Base-by-base conservation (phyloP, 2,797 vertebrate species). In the Gobionotothen gibberifrons region DNA sequence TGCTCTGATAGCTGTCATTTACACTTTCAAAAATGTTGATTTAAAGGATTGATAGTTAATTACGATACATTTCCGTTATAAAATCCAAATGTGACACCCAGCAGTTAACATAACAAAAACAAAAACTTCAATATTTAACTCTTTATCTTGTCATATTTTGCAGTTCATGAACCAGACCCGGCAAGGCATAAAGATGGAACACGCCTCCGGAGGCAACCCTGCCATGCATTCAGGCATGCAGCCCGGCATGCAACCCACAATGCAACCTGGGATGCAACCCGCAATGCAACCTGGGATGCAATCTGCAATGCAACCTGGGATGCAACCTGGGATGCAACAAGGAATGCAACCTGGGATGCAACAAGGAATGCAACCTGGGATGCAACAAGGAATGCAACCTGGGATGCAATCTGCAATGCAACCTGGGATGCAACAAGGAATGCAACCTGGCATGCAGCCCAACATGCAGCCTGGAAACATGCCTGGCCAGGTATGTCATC, bases 91-190 rank as follows among this genome's bases (percentile, higher is more conserved):
- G 7, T 36, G 32, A 9, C 32, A 36, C 32, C 32, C 32, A 26
- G 43, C 15, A 9, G 11, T 32, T 5, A 29, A 46, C 9, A 16
- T 62, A 15, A 12, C 43, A 52, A 58, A 32, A 26, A 3, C 49
- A 5, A 61, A 32, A 39, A 55, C 57, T 29, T 3, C 0, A 6
- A 16, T 62, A 56, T 42, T 73, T 8, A 74, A 16, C 1, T 43
- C 5, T 75, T 55, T 4, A 47, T 69, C 4, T 73, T 53, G 3
- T 78, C 46, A 61, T 29, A 14, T 74, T 39, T 12, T 51, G 21
- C 90, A 99, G 98, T 98, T 99, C 82, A 93, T 99, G 94, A 99
- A 99, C 91, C 98, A 99, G 93, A 96, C 93, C 15, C 94, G 97
- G 59, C 98, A 98, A 87, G 92, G 91, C 0, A 95, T 97, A 47